phyloP scores from a whole-genome alignment of 2,797 vertebrate species.

The Rhinichthys osculus region DNA sequence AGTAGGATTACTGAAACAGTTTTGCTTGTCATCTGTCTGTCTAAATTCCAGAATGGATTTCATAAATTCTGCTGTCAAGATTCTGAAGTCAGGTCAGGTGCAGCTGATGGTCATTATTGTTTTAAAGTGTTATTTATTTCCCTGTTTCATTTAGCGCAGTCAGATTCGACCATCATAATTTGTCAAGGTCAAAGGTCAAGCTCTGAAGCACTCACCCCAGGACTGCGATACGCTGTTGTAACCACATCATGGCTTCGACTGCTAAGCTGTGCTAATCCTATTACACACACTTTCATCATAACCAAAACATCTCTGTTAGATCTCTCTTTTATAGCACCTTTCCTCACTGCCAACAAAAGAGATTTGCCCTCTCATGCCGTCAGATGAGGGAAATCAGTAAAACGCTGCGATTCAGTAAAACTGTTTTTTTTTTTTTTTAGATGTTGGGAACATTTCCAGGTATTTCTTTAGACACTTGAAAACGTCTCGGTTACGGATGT shows the following conservation, averaged over 20 bases:
- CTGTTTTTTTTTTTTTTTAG: background rate
- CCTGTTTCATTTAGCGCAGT: background rate
- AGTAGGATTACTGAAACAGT: background rate
- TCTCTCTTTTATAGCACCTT: constrained; percentile 66
- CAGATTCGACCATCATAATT: constrained; percentile 19
- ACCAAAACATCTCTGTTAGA: constrained; percentile 73
- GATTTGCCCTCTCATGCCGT: constrained; percentile 15
- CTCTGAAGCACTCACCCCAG: constrained; percentile 9
- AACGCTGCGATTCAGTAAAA: background rate
- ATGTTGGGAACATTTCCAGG: background rate
- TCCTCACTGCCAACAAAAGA: constrained; percentile 63
- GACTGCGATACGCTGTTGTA: constrained; percentile 60
- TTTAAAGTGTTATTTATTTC: constrained; percentile 8
- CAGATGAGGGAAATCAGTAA: background rate
- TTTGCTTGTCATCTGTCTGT: background rate
- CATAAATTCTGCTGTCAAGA: constrained; percentile 3
- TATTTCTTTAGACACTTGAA: background rate
- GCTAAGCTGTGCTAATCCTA: constrained; percentile 73
- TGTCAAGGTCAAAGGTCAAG: constrained; percentile 18
- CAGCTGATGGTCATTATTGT: background rate
- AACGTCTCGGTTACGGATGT: too few species aligned
- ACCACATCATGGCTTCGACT: constrained; percentile 62
- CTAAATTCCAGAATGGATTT: background rate
- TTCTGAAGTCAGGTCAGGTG: constrained; percentile 2
- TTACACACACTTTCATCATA: constrained; percentile 79